A percentile compares a stretch with the other conserved stretches of the same genome.
Conservation (phyloP, 2,888 invertebrate genomes). For the Phaonia tiefii region DNA sequence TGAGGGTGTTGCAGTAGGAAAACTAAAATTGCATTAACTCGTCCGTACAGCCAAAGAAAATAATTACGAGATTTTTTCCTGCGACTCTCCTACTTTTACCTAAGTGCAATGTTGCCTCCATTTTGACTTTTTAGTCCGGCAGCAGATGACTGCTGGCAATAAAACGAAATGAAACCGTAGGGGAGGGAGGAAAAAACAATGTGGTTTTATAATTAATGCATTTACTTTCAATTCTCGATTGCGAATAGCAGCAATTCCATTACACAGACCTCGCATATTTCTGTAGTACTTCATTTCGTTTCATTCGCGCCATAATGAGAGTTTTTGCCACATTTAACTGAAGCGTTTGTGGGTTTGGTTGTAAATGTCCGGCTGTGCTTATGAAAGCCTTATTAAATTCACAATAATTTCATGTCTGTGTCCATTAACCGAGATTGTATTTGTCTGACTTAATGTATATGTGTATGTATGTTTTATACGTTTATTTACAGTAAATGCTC, state of each 20-base stretch:
- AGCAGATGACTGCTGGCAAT: constrained; percentile 23
- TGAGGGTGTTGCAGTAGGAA: constrained; percentile 45
- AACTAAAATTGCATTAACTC: constrained; percentile 64
- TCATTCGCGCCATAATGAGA: constrained; percentile 6
- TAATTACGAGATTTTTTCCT: constrained; percentile 58
- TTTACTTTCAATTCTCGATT: constrained; percentile 63
- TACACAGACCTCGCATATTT: constrained; percentile 9
- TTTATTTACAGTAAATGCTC: constrained; percentile 76
- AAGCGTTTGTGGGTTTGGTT: constrained; percentile 36
- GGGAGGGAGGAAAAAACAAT: constrained; percentile 47
- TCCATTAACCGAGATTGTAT: constrained; percentile 15
- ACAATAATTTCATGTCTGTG: constrained; percentile 16
- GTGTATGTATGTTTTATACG: too few species aligned
- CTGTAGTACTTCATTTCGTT: constrained; percentile 42
- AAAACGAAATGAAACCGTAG: constrained; percentile 32
- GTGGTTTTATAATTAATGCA: constrained; percentile 66
- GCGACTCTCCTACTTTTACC: neutral
- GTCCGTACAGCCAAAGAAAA: constrained; percentile 59
- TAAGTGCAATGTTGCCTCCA: constrained; percentile 37
- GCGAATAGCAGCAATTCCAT: constrained; percentile 57
- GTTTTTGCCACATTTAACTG: constrained; percentile 48
- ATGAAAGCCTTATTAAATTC: constrained; percentile 47
- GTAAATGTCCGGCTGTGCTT: constrained; percentile 33
- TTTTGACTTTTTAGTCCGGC: neutral
- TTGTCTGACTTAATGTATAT: too few species aligned